Percentiles rank a stretch among this genome's conserved stretches.
These are phyloP conservation scores for Bombus huntii DNA, from an alignment of 1,140 invertebrate genomes.

Conservation along the genomic window DNA sequence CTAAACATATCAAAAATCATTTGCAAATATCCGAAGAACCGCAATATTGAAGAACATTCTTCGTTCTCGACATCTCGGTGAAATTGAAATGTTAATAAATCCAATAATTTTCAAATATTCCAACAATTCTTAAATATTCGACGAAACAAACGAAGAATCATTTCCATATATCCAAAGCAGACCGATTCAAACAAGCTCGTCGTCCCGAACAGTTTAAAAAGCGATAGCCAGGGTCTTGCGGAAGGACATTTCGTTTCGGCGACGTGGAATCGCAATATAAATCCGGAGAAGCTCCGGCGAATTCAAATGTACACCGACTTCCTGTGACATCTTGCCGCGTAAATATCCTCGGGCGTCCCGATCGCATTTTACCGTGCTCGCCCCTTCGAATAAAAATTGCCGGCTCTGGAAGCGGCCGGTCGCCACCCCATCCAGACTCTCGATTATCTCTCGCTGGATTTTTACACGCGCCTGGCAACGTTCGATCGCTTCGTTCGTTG, in stretches of 20 bases:
- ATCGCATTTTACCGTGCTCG: conserved; percentile 2
- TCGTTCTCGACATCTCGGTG: background rate
- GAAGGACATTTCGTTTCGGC: background rate
- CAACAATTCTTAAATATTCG: too few relatives aligned
- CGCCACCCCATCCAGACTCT: too few relatives aligned
- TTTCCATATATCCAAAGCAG: too few relatives aligned
- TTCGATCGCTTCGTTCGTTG: conserved; percentile 24
- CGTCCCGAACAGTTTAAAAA: background rate
- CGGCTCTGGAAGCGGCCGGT: background rate
- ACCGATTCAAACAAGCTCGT: background rate
- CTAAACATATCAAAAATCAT: background rate
- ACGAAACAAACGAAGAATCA: too few relatives aligned
- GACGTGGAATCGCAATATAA: conserved; percentile 28
- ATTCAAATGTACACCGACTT: conserved; percentile 31
- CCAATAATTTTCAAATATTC: too few relatives aligned
- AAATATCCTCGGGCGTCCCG: conserved; percentile 44
- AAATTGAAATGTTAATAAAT: too few relatives aligned
- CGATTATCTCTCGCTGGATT: conserved; percentile 51
- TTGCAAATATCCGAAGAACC: background rate
- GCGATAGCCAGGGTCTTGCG: too few relatives aligned
- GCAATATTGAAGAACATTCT: background rate
- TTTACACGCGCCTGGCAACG: conserved; percentile 50
- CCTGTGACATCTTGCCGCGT: conserved; percentile 50
- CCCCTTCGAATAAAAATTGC: conserved; percentile 59
- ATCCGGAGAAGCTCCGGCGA: background rate